Percentiles rank a stretch among this genome's conserved stretches.
phyloP scores from a whole-genome alignment of 2,113 vertebrate genomes.

The Corydoras maculifer region DNA sequence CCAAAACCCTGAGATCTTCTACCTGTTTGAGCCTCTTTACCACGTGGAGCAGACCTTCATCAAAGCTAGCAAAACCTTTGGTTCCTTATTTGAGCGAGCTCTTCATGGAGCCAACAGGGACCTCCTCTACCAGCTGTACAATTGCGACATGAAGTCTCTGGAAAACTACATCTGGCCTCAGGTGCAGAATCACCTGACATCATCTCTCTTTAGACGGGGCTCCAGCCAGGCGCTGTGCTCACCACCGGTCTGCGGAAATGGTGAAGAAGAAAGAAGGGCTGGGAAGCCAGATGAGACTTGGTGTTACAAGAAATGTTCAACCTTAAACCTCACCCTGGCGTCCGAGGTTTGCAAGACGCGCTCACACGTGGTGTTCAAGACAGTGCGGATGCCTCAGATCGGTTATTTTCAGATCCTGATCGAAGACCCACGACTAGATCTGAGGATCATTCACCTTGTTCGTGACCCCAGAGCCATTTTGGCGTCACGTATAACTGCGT shows the following conservation, averaged over 20 bases:
- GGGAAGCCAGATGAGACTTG: conserved; percentile 54
- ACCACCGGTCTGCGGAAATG: conserved; percentile 61
- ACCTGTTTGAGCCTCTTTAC: conserved; percentile 73
- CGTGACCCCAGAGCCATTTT: conserved; percentile 74
- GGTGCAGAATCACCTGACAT: conserved; percentile 64
- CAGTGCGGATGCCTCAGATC: conserved; percentile 68
- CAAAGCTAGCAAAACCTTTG: conserved; percentile 57
- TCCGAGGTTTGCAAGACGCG: conserved; percentile 58
- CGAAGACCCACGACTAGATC: conserved; percentile 70
- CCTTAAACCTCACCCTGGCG: conserved; percentile 68
- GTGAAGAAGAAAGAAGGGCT: neutral
- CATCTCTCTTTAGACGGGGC: conserved; percentile 64
- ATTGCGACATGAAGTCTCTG: conserved; percentile 68
- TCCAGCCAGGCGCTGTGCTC: conserved; percentile 71
- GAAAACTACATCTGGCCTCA: conserved; percentile 69
- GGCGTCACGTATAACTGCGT: conserved; percentile 67
- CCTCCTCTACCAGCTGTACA: conserved; percentile 70
- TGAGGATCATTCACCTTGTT: conserved; percentile 74
- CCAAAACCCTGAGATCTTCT: conserved; percentile 70
- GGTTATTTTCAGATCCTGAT: conserved; percentile 63
- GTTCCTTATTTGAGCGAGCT: conserved; percentile 55
- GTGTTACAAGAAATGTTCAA: conserved; percentile 64
- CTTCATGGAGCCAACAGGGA: conserved; percentile 69
- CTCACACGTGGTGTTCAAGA: conserved; percentile 66
- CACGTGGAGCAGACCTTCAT: conserved; percentile 69